phyloP scores from a whole-genome alignment of 2,888 invertebrate species.

The Erannis defoliaria region DNA sequence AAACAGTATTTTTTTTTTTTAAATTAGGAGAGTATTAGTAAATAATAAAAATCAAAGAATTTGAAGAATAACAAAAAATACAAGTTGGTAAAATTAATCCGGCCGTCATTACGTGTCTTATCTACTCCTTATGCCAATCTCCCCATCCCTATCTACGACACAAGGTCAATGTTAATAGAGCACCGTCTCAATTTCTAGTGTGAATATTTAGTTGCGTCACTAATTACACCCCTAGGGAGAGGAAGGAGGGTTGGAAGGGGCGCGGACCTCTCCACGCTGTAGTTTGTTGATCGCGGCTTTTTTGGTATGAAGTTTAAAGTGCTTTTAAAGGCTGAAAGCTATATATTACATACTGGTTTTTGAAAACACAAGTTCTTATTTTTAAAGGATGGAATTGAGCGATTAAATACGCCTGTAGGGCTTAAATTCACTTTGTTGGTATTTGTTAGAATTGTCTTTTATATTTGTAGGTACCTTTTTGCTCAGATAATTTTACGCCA shows the following conservation, averaged over 20 bases:
- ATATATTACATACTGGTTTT: too few species aligned
- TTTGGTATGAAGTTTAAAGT: background rate
- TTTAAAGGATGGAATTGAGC: too few species aligned
- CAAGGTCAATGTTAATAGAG: slow-evolving; percentile 29
- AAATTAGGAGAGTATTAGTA: background rate
- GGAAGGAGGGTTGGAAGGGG: background rate
- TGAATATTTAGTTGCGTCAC: slow-evolving; percentile 30
- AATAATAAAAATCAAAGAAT: background rate
- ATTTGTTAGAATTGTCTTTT: too few species aligned
- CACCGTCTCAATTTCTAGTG: slow-evolving; percentile 18
- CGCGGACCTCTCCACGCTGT: background rate
- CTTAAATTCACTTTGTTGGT: too few species aligned
- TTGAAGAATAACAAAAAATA: background rate
- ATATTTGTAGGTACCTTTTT: too few species aligned
- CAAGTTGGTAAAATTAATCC: background rate
- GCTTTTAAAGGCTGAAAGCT: background rate
- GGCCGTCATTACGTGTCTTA: background rate
- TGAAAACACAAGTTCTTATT: too few species aligned
- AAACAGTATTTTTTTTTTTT: too few species aligned
- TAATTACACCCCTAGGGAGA: slow-evolving; percentile 15
- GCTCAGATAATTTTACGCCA: too few species aligned
- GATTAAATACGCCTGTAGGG: too few species aligned
- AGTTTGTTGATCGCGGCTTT: slow-evolving; percentile 5
- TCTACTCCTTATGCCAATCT: too few species aligned
- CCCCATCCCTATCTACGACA: background rate